These are phyloP conservation scores for Porites rus DNA, from an alignment of 92 coral and sea anemone genomes.

Conservation along the genomic window DNA sequence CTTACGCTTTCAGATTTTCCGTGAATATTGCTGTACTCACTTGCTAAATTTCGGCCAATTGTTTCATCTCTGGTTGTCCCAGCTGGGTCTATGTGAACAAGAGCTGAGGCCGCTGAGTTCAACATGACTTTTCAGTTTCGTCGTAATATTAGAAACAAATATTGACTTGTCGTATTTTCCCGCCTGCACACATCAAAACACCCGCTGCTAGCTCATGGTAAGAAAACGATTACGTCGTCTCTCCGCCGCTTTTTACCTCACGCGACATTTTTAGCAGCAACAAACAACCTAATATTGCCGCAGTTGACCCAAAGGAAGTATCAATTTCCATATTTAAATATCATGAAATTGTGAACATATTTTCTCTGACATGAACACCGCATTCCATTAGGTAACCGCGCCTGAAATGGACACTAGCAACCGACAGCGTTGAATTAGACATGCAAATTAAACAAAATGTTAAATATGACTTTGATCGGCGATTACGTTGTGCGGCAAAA, in stretches of 20 bases:
- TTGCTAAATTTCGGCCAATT: conserved; percentile 24
- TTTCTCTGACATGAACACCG: not conserved
- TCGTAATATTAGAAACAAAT: not conserved
- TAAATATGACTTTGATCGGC: not conserved
- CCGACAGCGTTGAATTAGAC: conserved; percentile 1
- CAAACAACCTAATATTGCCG: not conserved
- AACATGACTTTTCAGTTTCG: conserved; percentile 23
- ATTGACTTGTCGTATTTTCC: not conserved
- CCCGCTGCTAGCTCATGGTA: not conserved
- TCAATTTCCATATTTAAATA: conserved; percentile 1
- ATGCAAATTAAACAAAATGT: conserved; percentile 6
- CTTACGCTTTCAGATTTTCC: conserved; percentile 30
- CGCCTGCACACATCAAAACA: not conserved
- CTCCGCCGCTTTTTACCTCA: not conserved
- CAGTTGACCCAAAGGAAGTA: not conserved
- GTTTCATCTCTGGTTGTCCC: not conserved
- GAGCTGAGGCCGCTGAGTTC: conserved; percentile 49
- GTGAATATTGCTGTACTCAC: conserved; percentile 12
- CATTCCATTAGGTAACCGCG: conserved; percentile 53
- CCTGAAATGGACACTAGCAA: conserved; percentile 33
- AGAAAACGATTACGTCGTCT: not conserved
- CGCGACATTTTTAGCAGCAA: not conserved
- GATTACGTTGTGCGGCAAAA: conserved; percentile 31
- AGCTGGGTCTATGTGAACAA: conserved; percentile 17
- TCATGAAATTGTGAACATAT: not conserved